Base-by-base conservation (phyloP, 2,888 invertebrate genomes). In the Xylocampa areola region DNA sequence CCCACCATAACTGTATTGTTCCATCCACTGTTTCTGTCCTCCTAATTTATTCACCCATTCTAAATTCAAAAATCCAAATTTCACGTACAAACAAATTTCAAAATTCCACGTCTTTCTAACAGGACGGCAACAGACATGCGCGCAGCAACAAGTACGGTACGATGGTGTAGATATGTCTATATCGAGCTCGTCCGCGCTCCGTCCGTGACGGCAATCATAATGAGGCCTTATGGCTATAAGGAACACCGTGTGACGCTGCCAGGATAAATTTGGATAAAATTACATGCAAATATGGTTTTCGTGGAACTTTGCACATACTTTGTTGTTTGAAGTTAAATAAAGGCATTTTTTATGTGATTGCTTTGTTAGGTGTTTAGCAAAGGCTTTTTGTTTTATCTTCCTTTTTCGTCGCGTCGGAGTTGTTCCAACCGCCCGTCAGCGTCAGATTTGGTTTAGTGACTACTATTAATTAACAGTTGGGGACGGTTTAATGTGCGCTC, bases 131-230 rank as follows among this genome's bases (percentile, higher is more conserved):
- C 29, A 45, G 39, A 32, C 19, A 54, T 47, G 33, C 50, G 39
- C 40, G 10, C 47, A 65, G 75, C 71, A 73, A 73, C 68, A 55
- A 47, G 45, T 63, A n/a, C n/a, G 68, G 71, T 63, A 63, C 73
- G 72, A 79, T 77, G 58, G 61, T 75, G 65, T 68, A 82, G 86
- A 87, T 87, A 87, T 75, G 80, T 63, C 76, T 75, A 77, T 81
- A 82, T 78, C 52, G 80, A 77, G 76, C 70, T 76, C 69, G 76
- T 72, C 72, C 76, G 77, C 68, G 67, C 64, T 59, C 48, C 60
- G 73, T 58, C 79, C 90, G 90, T 90, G 90, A 87, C 83, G 69
- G 70, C 74, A 87, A 83, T 90, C 65, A 76, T 85, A 88, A 90
- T 88, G 81, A 73, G 70, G 55, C 59, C 68, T 76, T 78, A 36